Evolutionary conservation across 2,888 invertebrate species (phyloP), one percentile per base, ranked within the genome.

Genomic region (Crioceris asparagi): DNA sequence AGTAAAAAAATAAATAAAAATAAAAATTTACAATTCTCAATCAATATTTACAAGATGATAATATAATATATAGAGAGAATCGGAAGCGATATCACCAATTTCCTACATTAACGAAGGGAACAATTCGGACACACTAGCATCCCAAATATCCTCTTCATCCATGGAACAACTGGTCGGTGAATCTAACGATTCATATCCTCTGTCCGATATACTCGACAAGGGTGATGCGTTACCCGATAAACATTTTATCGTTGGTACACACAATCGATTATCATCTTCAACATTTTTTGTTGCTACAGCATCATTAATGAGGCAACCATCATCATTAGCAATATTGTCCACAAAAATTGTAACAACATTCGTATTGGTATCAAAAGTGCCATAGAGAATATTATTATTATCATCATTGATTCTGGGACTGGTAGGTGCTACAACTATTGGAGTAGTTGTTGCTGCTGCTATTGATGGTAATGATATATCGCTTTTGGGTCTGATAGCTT

Each of bases 61-160:
- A n/a, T n/a, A n/a, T n/a, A n/a, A n/a, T n/a, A n/a, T n/a, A n/a
- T n/a, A n/a, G n/a, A n/a, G n/a, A n/a, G 34, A 38, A 41, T 40
- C n/a, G n/a, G n/a, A n/a, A n/a, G n/a, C n/a, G n/a, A n/a, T n/a
- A n/a, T n/a, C n/a, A n/a, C n/a, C n/a, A n/a, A n/a, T n/a, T n/a
- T n/a, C n/a, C n/a, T n/a, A 83, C 36, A 77, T 71, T 54, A 85
- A 66, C 43, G 74, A 75, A 23, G 85, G 84, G 64, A 86, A 86
- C 49, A 86, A 64, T 64, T 84, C 83, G 43, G 80, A 77, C 52
- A 84, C 77, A 50, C 78, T 78, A 55, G 77, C 77, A 55, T 80
- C 78, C 81, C 82, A 83, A 32, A 41, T 26, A 53, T 78, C 69
- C 56, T 82, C 79, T 3, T 61, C 57, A 10, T 14, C 15, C n/a